Conservation (phyloP, 2,113 vertebrate species). For the Bufo bufo region DNA sequence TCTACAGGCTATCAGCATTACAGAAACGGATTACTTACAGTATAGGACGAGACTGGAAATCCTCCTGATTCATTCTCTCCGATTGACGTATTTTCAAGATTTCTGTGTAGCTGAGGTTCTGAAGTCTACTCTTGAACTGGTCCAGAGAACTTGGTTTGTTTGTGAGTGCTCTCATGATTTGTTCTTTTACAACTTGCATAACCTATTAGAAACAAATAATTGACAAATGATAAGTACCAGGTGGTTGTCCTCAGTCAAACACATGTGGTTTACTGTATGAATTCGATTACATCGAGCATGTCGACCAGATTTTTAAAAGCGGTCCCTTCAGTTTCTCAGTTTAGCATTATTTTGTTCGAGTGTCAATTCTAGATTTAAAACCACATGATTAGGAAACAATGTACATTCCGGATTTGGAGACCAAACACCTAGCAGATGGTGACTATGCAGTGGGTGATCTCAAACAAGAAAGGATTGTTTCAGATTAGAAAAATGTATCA, state of each 20-base stretch:
- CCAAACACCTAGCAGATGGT: too few relatives aligned
- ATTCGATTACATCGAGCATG: not conserved
- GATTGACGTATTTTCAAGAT: conserved; percentile 99
- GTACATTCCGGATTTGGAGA: too few relatives aligned
- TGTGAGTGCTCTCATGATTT: conserved; percentile 96
- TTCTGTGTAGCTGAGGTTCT: conserved; percentile 98
- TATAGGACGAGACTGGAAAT: conserved; percentile 98
- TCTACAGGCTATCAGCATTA: too few relatives aligned
- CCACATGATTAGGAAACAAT: too few relatives aligned
- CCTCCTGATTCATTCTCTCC: conserved; percentile 99
- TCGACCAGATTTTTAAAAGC: not conserved
- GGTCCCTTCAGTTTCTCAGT: too few relatives aligned
- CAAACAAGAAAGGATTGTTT: too few relatives aligned
- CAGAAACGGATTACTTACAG: conserved; percentile 77
- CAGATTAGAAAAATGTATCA: too few relatives aligned
- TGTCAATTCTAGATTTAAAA: too few relatives aligned
- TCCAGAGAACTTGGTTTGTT: conserved; percentile 99
- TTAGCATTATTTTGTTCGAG: too few relatives aligned
- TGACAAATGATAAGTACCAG: not conserved
- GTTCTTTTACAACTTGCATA: conserved; percentile 99
- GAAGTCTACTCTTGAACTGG: conserved; percentile 98
- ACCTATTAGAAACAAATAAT: conserved; percentile 75
- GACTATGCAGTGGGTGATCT: too few relatives aligned
- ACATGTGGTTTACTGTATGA: not conserved
- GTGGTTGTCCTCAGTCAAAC: not conserved